Base-by-base conservation (phyloP, 2,113 vertebrate genomes). In the Sardina pilchardus region DNA sequence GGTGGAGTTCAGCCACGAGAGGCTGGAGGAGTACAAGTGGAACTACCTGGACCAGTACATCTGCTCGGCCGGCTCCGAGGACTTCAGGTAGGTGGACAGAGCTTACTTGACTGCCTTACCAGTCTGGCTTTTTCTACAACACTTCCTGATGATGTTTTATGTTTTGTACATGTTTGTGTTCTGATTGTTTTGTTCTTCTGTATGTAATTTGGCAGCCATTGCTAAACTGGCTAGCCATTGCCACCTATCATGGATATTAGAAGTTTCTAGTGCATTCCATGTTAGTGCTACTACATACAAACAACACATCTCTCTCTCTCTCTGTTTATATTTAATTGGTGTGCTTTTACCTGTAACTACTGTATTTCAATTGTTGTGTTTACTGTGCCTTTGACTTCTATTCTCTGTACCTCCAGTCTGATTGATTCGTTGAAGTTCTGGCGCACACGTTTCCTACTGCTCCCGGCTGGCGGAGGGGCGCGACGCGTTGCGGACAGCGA, bases 31-130 rank as follows among this genome's bases (percentile, higher is more conserved):
- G 45, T 99, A 99, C 91, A 99, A 99, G 86, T 99, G 98, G 98
- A 99, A 99, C 92, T 99, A 99, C 92, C 93, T 99, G 87, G 98
- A 99, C 90, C 98, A 99, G 94, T 99, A 99, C 89, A 99, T 99
- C 93, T 99, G 98, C 87, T 99, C 98, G 4, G 95, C 97, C 0
- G 98, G 98, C 82, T 99, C 98, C 0, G 98, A 99, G 93, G 98
- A 99, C 91, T 99, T 99, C 94, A 99, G 63, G 63, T 67, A 67
- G n/a, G 8, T 26, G 63, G n/a, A 67, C 4, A 12, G 63, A 30
- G 56, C 48, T 50, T 16, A 50, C 48, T 4, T 50, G 48, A 50
- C 17, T 50, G 17, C 12, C 16, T 50, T 50, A 50, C 12, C 16
- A 14, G 17, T 1, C 10, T 12, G 48, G 43, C n/a, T 48, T 14